phyloP scores from a whole-genome alignment of 2,888 invertebrate genomes.

The Thysanoteuthis rhombus region DNA sequence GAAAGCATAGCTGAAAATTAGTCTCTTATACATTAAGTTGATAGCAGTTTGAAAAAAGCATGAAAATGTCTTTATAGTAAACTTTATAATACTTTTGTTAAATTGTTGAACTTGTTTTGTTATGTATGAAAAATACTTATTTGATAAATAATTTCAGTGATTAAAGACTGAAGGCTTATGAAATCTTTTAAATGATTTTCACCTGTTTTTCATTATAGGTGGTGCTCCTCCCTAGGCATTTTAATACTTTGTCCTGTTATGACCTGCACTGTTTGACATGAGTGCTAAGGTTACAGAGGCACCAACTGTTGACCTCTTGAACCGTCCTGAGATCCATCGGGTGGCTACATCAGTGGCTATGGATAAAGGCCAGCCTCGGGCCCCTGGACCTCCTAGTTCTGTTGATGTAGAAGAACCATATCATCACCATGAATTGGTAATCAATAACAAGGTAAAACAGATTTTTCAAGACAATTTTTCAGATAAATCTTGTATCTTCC shows the following conservation, averaged over 20 bases:
- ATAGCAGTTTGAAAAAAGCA: no score
- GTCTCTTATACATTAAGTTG: no score
- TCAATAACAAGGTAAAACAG: slow-evolving; percentile 24
- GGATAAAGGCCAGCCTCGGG: neutral
- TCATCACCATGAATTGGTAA: neutral
- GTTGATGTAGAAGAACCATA: slow-evolving; percentile 25
- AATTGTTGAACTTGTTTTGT: no score
- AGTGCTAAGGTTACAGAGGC: slow-evolving; percentile 28
- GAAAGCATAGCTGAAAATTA: no score
- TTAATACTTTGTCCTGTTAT: neutral
- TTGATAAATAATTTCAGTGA: no score
- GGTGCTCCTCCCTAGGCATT: neutral
- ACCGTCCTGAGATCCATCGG: slow-evolving; percentile 24
- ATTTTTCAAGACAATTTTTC: no score
- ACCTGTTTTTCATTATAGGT: neutral
- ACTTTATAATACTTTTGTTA: no score
- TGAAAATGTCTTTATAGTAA: no score
- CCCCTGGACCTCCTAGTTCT: neutral
- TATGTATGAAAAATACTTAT: no score
- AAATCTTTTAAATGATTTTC: no score
- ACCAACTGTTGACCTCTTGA: slow-evolving; percentile 26
- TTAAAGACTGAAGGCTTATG: no score
- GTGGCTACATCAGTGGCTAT: slow-evolving; percentile 18
- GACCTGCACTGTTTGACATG: slow-evolving; percentile 19
- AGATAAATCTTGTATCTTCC: no score